Percentiles rank a stretch among this genome's conserved stretches.
Evolutionary conservation across 2,888 invertebrate genomes (phyloP).

Genomic region (Anodontia alba): DNA sequence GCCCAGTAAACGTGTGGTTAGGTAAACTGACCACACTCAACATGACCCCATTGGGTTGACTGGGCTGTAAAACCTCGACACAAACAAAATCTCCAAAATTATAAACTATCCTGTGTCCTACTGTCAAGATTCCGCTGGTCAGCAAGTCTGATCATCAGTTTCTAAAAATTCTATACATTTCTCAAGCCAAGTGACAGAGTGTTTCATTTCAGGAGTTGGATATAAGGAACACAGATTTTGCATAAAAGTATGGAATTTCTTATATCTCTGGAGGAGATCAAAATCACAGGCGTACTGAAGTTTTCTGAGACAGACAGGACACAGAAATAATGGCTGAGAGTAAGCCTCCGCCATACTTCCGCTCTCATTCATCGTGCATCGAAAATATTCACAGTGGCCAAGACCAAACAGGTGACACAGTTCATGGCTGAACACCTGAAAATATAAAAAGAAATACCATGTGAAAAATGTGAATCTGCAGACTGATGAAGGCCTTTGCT

Average conservation of each 20-base stretch:
- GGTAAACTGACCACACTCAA: no score
- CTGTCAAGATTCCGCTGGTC: neutral
- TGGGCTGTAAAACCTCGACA: no score
- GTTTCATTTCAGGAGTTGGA: constrained; percentile 53
- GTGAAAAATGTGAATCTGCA: no score
- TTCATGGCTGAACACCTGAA: constrained; percentile 82
- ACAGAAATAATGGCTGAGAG: constrained; percentile 81
- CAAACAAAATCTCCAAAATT: no score
- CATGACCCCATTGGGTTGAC: no score
- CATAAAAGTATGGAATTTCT: constrained; percentile 65
- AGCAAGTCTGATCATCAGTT: constrained; percentile 3
- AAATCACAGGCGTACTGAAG: constrained; percentile 78
- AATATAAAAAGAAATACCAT: constrained; percentile 26
- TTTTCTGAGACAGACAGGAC: constrained; percentile 83
- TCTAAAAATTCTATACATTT: constrained; percentile 64
- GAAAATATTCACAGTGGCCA: constrained; percentile 81
- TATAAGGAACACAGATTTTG: constrained; percentile 56
- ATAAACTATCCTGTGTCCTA: no score
- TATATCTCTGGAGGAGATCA: constrained; percentile 75
- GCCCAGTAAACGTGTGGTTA: no score
- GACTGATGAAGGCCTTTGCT: no score
- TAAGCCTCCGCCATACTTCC: constrained; percentile 77
- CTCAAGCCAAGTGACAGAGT: constrained; percentile 68
- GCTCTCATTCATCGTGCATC: constrained; percentile 83
- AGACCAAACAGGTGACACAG: constrained; percentile 81